These are phyloP conservation scores for Dryobota labecula DNA, from an alignment of 2,888 invertebrate species.

Conservation along the genomic window DNA sequence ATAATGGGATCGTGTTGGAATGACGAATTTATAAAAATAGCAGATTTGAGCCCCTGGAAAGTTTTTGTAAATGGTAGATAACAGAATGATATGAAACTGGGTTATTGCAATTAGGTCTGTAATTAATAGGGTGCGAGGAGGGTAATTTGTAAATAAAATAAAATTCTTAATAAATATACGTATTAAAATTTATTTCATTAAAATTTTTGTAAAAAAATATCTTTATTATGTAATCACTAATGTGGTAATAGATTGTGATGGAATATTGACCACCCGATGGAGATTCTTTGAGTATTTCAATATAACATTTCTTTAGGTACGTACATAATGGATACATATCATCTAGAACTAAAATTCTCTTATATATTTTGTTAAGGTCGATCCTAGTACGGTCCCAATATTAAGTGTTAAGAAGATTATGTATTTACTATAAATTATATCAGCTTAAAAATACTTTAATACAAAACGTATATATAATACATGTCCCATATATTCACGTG, in stretches of 20 bases:
- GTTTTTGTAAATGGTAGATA: not conserved
- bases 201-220: constrained; percentile 82
- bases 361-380: constrained; percentile 60
- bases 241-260: constrained; percentile 89
- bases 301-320: constrained; percentile 60
- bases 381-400: constrained; percentile 48
- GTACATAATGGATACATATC: constrained; percentile 52
- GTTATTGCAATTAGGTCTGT: not conserved
- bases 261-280: constrained; percentile 79
- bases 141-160: constrained; percentile 58
- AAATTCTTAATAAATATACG: constrained; percentile 73
- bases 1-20: too few relatives aligned
- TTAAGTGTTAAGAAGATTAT: constrained; percentile 69
- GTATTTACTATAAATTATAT: constrained; percentile 74
- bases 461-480: constrained; percentile 79
- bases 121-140: constrained; percentile 16
- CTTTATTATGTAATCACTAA: constrained; percentile 84
- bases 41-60: too few relatives aligned
- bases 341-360: constrained; percentile 58
- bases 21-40: too few relatives aligned
- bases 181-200: constrained; percentile 84
- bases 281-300: constrained; percentile 81
- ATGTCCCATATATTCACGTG: constrained; percentile 67
- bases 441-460: constrained; percentile 77
- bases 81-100: not conserved